These are phyloP conservation scores for Hemicordylus capensis DNA, from an alignment of 2,113 vertebrate species.

Conservation along the genomic window DNA sequence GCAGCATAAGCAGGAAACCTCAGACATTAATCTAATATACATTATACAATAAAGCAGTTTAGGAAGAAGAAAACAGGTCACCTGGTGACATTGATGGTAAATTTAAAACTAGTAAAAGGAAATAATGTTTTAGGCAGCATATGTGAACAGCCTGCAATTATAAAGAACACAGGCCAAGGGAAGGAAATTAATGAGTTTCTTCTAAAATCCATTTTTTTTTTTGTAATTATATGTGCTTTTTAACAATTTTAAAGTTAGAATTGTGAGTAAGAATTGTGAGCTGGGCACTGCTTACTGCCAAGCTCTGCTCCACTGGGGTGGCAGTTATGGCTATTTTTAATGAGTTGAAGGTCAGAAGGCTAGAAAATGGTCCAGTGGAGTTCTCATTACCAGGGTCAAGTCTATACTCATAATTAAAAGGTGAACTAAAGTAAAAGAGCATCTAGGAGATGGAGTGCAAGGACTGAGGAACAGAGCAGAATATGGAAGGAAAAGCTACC, in stretches of 20 bases:
- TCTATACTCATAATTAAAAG: neutral
- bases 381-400: neutral
- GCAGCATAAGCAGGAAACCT: neutral
- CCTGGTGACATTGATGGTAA: conserved; percentile 28
- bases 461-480: neutral
- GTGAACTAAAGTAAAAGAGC: neutral
- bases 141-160: conserved; percentile 40
- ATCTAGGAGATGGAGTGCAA: too few relatives aligned
- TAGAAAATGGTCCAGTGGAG: neutral
- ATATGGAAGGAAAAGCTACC: neutral
- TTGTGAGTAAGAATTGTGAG: neutral
- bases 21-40: conserved; percentile 9
- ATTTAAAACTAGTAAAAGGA: conserved; percentile 44
- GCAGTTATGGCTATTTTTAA: too few relatives aligned
- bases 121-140: conserved; percentile 47
- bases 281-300: neutral
- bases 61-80: neutral
- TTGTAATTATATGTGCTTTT: neutral
- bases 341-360: neutral
- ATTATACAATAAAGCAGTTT: neutral
- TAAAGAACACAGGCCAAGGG: conserved; percentile 38
- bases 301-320: neutral
- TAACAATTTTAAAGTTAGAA: conserved; percentile 6
- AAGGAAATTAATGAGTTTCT: conserved; percentile 32
- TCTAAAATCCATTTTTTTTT: conserved; percentile 21